Conservation (phyloP, 1,140 invertebrate genomes). For the Bombus ignitus region DNA sequence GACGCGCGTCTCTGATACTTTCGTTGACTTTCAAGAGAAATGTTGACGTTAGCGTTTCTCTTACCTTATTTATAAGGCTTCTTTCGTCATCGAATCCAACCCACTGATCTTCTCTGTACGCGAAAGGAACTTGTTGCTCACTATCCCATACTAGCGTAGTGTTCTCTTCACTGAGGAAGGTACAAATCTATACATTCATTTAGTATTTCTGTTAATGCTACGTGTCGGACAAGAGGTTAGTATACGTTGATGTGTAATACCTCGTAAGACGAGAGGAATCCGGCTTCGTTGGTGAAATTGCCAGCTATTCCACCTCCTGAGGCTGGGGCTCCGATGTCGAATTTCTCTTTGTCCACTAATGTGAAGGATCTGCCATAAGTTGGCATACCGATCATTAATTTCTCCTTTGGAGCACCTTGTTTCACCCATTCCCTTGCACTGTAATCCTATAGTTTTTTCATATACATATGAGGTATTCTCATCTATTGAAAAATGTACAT, state of each 20-base stretch:
- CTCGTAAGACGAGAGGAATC: constrained; percentile 97
- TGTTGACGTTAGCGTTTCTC: background rate
- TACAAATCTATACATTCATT: constrained; percentile 87
- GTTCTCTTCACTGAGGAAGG: constrained; percentile 94
- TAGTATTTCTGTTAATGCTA: background rate
- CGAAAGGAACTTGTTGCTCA: constrained; percentile 97
- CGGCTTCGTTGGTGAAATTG: constrained; percentile 93
- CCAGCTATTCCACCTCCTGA: constrained; percentile 92
- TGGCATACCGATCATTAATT: constrained; percentile 97
- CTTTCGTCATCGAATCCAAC: constrained; percentile 98
- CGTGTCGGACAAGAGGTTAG: background rate
- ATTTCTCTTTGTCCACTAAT: constrained; percentile 92
- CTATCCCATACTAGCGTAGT: constrained; percentile 98
- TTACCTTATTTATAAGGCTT: constrained; percentile 95
- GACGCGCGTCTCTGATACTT: no score
- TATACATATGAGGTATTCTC: background rate
- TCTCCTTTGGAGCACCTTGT: constrained; percentile 96
- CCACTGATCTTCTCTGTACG: constrained; percentile 96
- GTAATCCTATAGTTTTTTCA: constrained; percentile 86
- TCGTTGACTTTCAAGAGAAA: no score
- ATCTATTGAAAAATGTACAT: no score
- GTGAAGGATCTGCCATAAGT: constrained; percentile 98
- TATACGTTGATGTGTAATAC: constrained; percentile 74
- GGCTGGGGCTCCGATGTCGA: constrained; percentile 96
- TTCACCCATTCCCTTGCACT: constrained; percentile 96